Conservation (phyloP, 1,140 invertebrate genomes). For the Drosophila suzukii region DNA sequence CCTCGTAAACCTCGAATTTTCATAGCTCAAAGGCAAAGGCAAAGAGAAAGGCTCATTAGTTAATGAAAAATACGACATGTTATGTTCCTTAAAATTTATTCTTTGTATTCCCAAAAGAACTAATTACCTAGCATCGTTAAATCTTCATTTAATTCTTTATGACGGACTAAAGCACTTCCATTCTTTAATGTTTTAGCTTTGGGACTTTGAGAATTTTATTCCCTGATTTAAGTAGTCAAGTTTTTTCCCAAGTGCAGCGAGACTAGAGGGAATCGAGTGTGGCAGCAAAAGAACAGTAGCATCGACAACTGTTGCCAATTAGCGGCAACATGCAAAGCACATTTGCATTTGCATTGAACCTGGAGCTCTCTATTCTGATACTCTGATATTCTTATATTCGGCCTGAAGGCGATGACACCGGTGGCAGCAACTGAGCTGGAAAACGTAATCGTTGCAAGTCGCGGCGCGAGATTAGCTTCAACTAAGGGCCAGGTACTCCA, state of each 20-base stretch:
- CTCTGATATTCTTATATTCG: neutral
- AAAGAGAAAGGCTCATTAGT: no score
- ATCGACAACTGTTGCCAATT: conserved; percentile 82
- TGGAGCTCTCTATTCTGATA: conserved; percentile 13
- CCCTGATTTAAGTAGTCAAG: neutral
- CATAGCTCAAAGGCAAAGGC: no score
- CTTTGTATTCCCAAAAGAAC: no score
- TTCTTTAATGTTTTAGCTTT: neutral
- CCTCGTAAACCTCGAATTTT: no score
- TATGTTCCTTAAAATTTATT: no score
- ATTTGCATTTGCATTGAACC: conserved; percentile 75
- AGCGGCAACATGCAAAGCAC: conserved; percentile 80
- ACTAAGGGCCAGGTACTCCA: conserved; percentile 5
- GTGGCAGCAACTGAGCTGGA: conserved; percentile 13
- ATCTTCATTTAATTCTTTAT: neutral
- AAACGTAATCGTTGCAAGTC: conserved; percentile 44
- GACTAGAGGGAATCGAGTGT: conserved; percentile 4
- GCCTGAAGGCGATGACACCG: conserved; percentile 33
- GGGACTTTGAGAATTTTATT: neutral
- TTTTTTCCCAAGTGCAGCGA: conserved; percentile 12
- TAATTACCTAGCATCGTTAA: neutral
- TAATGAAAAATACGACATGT: no score
- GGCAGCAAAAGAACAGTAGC: conserved; percentile 48
- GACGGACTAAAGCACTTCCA: neutral
- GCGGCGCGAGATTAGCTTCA: conserved; percentile 32